Base-by-base conservation (phyloP, 30 jellyfish, hydroid and myxozoan species). In the Hydractinia symbiolongicarpus region DNA sequence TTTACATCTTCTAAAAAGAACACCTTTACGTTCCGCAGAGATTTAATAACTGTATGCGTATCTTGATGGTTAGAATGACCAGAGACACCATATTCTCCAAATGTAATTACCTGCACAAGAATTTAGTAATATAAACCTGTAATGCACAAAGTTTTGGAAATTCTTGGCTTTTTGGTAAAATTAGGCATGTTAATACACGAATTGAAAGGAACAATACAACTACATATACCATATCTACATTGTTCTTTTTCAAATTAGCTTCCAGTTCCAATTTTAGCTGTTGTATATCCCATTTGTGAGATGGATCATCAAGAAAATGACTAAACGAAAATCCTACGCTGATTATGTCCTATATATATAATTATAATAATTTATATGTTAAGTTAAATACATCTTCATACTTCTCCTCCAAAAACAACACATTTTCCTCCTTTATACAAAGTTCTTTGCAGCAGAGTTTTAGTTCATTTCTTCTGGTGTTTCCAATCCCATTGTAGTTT, bases 1-100 rank as follows among this genome's bases (percentile, higher is more conserved):
- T 78, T 79, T 13, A 84, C 91, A 66, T 58, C 82, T 61, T 61
- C 54, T 9, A 51, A 53, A 50, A 16, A 61, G 3, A 79, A 57
- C 21, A 57, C 51, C 50, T 10, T 53, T 17, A 16, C 60, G 11
- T 52, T 62, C 53, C 4, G 64, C 73, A 79, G 50, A 10, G 76
- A 40, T 50, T 55, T 8, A 7, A 89, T 61, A 8, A 88, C 90
- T 4, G 44, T 19, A 68, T 73, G 79, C 50, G 84, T 72, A 55
- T 84, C 88, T 9, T 21, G 73, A 72, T 89, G 96, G 61, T 89
- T 84, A 44, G 57, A 53, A 67, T 89, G 96, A 15, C 91, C 95
- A 3, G 96, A 89, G 16, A 89, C 88, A 51, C 96, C 96, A 55
- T 84, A n/a, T 4, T 56, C 56, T 11, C 82, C 94, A 66, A 89